These are phyloP conservation scores for Erpornis zantholeuca DNA, from an alignment of 2,113 vertebrate genomes.

Conservation along the genomic window DNA sequence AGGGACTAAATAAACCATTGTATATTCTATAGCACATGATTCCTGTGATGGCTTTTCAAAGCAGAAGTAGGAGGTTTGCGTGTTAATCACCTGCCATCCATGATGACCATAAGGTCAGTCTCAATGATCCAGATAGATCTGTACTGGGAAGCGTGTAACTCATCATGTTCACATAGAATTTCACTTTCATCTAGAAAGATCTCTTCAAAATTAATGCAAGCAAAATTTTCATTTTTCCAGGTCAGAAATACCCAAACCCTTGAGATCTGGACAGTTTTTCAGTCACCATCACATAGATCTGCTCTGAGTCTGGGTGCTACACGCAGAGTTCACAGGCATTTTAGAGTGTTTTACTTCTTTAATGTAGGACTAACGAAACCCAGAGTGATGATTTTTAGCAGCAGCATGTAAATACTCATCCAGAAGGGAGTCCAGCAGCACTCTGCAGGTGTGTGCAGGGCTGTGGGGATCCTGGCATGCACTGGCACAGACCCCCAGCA, in stretches of 20 bases:
- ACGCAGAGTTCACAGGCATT: not conserved
- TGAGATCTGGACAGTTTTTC: not conserved
- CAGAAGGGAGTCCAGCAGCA: not conserved
- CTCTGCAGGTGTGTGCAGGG: not conserved
- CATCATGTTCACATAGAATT: not conserved
- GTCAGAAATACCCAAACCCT: not conserved
- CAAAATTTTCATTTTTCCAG: not conserved
- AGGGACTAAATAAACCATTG: slow-evolving; percentile 36
- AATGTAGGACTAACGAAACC: not conserved
- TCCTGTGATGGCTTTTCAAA: slow-evolving; percentile 36
- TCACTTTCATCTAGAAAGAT: not conserved
- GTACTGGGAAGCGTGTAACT: not conserved
- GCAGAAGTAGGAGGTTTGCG: slow-evolving; percentile 52
- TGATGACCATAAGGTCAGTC: slow-evolving; percentile 1
- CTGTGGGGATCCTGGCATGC: fast-evolving
- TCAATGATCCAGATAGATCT: slow-evolving; percentile 48
- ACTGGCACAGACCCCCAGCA: not conserved
- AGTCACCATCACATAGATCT: not conserved
- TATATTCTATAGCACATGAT: not conserved
- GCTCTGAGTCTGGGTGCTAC: not conserved
- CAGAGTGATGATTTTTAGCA: not conserved
- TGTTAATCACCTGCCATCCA: slow-evolving; percentile 42
- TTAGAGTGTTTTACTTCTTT: not conserved
- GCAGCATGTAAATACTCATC: not conserved
- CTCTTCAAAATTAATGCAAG: not conserved